Evolutionary conservation across 2,113 vertebrate genomes (phyloP).

Genomic region (Peromyscus leucopus): DNA sequence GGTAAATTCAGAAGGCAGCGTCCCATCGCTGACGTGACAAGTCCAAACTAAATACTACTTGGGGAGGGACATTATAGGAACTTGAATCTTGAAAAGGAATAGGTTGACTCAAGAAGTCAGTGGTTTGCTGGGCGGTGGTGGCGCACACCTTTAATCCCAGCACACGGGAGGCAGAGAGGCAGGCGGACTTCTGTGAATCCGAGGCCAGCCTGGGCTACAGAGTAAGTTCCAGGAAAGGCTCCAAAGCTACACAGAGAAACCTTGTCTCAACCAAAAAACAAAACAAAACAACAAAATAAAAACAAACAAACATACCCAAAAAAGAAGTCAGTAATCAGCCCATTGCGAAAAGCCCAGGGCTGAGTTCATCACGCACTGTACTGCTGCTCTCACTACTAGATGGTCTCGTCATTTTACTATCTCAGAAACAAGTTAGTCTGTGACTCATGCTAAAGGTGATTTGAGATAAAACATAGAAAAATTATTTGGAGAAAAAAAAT

Average conservation of each 20-base stretch:
- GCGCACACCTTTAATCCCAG: too few relatives aligned
- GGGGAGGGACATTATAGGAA: neutral
- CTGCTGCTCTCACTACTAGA: neutral
- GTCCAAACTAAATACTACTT: neutral
- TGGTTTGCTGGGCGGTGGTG: too few relatives aligned
- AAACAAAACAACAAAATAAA: too few relatives aligned
- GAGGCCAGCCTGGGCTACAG: too few relatives aligned
- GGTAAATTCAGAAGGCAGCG: neutral
- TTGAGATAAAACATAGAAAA: neutral
- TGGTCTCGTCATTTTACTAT: neutral
- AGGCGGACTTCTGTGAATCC: too few relatives aligned
- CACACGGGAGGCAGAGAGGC: too few relatives aligned
- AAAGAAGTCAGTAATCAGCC: neutral
- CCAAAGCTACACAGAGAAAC: too few relatives aligned
- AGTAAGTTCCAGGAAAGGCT: too few relatives aligned
- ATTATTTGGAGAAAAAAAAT: neutral
- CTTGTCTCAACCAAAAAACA: too few relatives aligned
- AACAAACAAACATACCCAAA: too few relatives aligned
- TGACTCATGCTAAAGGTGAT: neutral
- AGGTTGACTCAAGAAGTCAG: neutral
- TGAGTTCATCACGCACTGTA: neutral
- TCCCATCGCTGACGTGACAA: neutral
- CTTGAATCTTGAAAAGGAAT: neutral
- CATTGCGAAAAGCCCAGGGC: neutral
- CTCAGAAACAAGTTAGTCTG: neutral